Evolutionary conservation across 92 coral and sea anemone genomes (phyloP), one percentile per base, ranked within the genome.

Genomic region (Zoanthus solanderi): DNA sequence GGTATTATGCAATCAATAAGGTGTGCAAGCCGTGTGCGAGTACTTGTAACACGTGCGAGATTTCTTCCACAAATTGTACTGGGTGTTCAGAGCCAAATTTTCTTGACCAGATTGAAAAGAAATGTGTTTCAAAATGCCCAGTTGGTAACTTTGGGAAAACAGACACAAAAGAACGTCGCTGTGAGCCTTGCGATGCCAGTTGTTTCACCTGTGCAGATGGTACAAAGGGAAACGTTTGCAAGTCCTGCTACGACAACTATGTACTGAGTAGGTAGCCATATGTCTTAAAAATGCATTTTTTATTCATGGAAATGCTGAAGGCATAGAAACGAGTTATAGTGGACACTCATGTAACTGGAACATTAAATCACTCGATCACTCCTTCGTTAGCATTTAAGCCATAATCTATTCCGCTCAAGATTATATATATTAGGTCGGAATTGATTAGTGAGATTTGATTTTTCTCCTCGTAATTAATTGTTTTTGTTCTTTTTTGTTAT

Each of bases 141-240:
- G 54, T 87, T 30, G 94, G 98, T 34, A 58, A 85, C 75, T 93
- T 75, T 81, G 98, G 98, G 45, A 93, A 93, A 65, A 89, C 93
- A 15, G 53, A 50, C 7, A 80, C 78, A 8, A 79, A 92, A 52
- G 78, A 31, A 66, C 75, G 75, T 31, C 75, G 16, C n/a, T 95
- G 98, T 47, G 78, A 68, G 32, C 63, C 14, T 16, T 95, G 98
- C 75, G 83, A 76, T 66, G n/a, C 74, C 28, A 89, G 66, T 18
- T 93, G 98, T 23, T 96, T 91, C 60, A 84, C 94, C 16, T 95
- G 98, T 68, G 83, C 90, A 60, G 86, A 95, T 67, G 96, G 98
- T 12, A 83, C 77, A 12, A 82, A 52, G 44, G 88, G 92, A 34
- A 31, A 81, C 34, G 28, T 89, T 50, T 95, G 98, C 93, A 93